These are phyloP conservation scores for Ormyrus labotus DNA, from an alignment of 2,888 invertebrate species.

Conservation along the genomic window DNA sequence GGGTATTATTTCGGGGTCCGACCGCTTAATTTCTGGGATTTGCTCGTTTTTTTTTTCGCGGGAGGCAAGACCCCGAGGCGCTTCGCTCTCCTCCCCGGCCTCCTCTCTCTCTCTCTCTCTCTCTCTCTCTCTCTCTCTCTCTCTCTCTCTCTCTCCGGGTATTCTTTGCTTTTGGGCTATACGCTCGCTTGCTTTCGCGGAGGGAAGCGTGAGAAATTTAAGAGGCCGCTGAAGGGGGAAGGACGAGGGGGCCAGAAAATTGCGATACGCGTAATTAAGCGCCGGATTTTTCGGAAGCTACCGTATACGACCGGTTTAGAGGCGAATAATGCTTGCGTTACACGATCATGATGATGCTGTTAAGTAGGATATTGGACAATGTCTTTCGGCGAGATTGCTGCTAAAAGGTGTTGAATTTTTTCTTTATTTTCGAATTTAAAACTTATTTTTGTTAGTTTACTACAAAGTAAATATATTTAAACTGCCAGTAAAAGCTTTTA, in stretches of 20 bases:
- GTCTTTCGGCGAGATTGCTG: too few relatives aligned
- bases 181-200: too few relatives aligned
- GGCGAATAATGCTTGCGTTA: slow-evolving; percentile 30
- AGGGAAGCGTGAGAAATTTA: slow-evolving; percentile 41
- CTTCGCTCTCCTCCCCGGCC: not conserved
- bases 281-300: slow-evolving; percentile 33
- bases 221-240: slow-evolving; percentile 11
- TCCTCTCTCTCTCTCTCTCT: not conserved
- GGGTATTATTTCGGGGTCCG: slow-evolving; percentile 35
- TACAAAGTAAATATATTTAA: too few relatives aligned
- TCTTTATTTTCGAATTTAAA: too few relatives aligned
- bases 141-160: not conserved
- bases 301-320: slow-evolving; percentile 39
- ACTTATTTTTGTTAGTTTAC: too few relatives aligned
- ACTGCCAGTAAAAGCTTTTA: too few relatives aligned
- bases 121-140: not conserved
- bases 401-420: too few relatives aligned
- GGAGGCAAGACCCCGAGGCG: slow-evolving; percentile 16
- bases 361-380: too few relatives aligned
- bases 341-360: not conserved
- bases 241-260: slow-evolving; percentile 29
- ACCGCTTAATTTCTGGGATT: slow-evolving; percentile 27
- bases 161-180: not conserved
- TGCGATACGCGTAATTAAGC: slow-evolving; percentile 52
- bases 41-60: slow-evolving; percentile 15